These are phyloP conservation scores for Cosmia pyralina DNA, from an alignment of 2,888 invertebrate genomes.

Conservation along the genomic window DNA sequence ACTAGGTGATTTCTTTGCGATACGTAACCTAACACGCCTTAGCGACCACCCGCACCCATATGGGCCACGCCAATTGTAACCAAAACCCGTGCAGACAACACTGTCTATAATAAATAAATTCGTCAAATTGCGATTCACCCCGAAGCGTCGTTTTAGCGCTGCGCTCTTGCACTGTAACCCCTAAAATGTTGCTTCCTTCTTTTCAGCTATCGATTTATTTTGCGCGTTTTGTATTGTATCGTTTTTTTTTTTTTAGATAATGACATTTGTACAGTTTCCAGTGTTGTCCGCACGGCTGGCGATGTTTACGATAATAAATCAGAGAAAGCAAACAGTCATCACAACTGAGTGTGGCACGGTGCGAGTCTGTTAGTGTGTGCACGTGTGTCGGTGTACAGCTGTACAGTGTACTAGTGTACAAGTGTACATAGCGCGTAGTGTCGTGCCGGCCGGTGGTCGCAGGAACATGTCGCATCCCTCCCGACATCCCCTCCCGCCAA, in stretches of 20 bases:
- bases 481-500: conserved; percentile 61
- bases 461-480: conserved; percentile 78
- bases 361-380: conserved; percentile 78
- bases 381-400: conserved; percentile 67
- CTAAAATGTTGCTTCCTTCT: conserved; percentile 58
- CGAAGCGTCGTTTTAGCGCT: conserved; percentile 48
- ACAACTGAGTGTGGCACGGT: conserved; percentile 88
- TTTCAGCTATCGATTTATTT: conserved; percentile 40
- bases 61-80: conserved; percentile 75
- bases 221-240: conserved; percentile 30
- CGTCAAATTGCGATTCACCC: conserved; percentile 1
- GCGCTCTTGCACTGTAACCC: conserved; percentile 27
- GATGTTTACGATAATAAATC: conserved; percentile 79
- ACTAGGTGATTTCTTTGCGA: conserved; percentile 90
- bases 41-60: conserved; percentile 88
- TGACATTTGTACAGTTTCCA: conserved; percentile 39
- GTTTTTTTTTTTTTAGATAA: conserved; percentile 19
- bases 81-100: conserved; percentile 76
- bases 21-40: conserved; percentile 81
- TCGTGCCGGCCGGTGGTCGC: conserved; percentile 81
- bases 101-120: conserved; percentile 38
- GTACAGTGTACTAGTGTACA: conserved; percentile 35
- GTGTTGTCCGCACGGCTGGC: conserved; percentile 82
- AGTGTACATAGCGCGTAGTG: conserved; percentile 61
- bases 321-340: conserved; percentile 87